These are phyloP conservation scores for Amphipyra berbera DNA, from an alignment of 2,888 invertebrate genomes.

Conservation along the genomic window DNA sequence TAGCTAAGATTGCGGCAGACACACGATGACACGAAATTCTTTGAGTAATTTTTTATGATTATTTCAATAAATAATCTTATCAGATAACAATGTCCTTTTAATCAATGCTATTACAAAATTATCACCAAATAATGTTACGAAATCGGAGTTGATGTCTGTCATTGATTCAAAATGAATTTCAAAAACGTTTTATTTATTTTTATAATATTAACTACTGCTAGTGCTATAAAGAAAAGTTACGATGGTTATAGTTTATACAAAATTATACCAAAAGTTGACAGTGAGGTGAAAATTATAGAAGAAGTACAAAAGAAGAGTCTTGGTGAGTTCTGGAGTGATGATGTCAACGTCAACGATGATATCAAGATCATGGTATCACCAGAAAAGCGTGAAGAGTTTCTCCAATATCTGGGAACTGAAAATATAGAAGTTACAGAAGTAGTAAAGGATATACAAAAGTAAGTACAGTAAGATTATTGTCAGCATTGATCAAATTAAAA, in stretches of 20 bases:
- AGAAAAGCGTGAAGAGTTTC: constrained; percentile 64
- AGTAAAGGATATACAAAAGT: constrained; percentile 78
- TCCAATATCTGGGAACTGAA: constrained; percentile 51
- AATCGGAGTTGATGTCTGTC: constrained; percentile 14
- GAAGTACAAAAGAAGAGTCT: constrained; percentile 77
- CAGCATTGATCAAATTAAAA: too few species aligned
- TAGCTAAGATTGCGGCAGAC: too few species aligned
- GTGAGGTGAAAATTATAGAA: constrained; percentile 84
- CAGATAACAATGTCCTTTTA: constrained; percentile 24
- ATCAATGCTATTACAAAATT: constrained; percentile 12
- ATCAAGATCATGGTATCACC: constrained; percentile 76
- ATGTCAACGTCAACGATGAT: constrained; percentile 72
- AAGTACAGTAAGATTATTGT: constrained; percentile 39
- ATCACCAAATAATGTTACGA: constrained; percentile 13
- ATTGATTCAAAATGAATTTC: constrained; percentile 61
- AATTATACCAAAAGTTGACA: constrained; percentile 82
- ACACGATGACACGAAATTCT: background rate
- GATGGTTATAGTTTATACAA: constrained; percentile 91
- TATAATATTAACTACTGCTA: constrained; percentile 40
- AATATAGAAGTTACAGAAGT: constrained; percentile 64
- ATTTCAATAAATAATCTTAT: constrained; percentile 11
- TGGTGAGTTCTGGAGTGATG: constrained; percentile 79
- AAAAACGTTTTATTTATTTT: constrained; percentile 57
- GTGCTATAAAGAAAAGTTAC: constrained; percentile 72
- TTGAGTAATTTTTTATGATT: background rate